Percentiles rank a stretch among this genome's conserved stretches.
These are phyloP conservation scores for Morus bassanus DNA, from an alignment of 2,797 vertebrate species.

Conservation along the genomic window DNA sequence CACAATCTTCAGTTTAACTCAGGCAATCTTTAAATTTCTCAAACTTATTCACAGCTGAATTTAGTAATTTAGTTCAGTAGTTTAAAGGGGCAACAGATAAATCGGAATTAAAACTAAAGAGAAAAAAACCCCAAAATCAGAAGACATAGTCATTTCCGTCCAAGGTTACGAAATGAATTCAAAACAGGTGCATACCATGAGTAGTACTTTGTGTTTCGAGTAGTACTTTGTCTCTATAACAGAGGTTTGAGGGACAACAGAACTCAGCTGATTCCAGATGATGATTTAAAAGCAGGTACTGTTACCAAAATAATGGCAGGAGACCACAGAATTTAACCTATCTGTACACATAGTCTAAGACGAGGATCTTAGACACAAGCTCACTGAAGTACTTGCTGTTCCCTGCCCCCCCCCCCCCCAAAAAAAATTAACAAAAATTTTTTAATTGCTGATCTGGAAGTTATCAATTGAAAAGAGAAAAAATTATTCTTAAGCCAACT, in stretches of 20 bases:
- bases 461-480: background rate
- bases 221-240: background rate
- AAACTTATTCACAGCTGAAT: background rate
- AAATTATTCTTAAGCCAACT: background rate
- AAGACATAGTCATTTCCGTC: background rate
- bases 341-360: background rate
- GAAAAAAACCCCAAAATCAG: background rate
- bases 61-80: background rate
- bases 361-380: background rate
- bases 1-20: background rate
- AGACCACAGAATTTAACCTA: background rate
- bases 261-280: background rate
- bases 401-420: background rate
- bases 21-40: background rate
- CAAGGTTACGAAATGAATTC: background rate
- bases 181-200: background rate
- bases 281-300: background rate
- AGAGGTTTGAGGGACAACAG: background rate
- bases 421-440: background rate
- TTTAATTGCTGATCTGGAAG: background rate
- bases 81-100: background rate
- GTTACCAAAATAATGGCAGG: background rate
- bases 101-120: background rate
- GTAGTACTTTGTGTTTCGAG: background rate
- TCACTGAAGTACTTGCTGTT: background rate